Conservation (phyloP, 2,113 vertebrate species). For the Ophthalmolycus amberensis region DNA sequence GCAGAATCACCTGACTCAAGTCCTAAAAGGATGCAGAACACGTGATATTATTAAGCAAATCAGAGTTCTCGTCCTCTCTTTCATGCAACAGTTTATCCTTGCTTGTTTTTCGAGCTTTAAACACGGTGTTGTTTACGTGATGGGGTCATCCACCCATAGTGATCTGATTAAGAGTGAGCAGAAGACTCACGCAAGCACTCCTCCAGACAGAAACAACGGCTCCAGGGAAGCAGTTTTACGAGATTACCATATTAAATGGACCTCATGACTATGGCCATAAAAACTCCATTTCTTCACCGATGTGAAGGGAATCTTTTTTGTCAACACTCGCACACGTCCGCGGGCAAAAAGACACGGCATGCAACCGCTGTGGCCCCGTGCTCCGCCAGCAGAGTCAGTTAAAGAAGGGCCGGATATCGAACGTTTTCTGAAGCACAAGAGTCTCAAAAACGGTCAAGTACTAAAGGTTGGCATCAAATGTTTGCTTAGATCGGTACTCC, state of each 20-base stretch:
- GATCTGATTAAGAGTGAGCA: conserved; percentile 70
- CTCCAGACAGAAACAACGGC: conserved; percentile 40
- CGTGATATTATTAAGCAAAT: conserved; percentile 30
- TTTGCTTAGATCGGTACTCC: neutral
- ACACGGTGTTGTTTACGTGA: conserved; percentile 58
- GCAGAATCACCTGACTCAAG: conserved; percentile 34
- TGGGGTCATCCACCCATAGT: conserved; percentile 50
- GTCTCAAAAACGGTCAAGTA: neutral
- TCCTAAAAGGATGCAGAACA: conserved; percentile 21
- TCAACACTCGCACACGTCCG: conserved; percentile 41
- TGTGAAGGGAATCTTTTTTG: conserved; percentile 34
- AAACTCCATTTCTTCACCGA: conserved; percentile 45
- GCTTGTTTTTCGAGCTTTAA: conserved; percentile 61
- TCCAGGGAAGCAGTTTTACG: conserved; percentile 54
- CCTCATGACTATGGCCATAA: conserved; percentile 63
- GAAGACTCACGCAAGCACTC: conserved; percentile 67
- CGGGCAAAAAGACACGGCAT: neutral
- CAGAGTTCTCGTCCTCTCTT: conserved; percentile 52
- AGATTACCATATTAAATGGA: conserved; percentile 57
- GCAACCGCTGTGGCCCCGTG: neutral
- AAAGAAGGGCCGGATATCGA: neutral
- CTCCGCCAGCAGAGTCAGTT: neutral
- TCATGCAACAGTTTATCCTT: conserved; percentile 52
- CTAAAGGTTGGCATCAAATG: conserved; percentile 1
- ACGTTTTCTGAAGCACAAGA: neutral